Percentiles rank a stretch among this genome's conserved stretches.
Evolutionary conservation across 2,797 vertebrate species (phyloP).

Genomic region (Scarus forsteni): DNA sequence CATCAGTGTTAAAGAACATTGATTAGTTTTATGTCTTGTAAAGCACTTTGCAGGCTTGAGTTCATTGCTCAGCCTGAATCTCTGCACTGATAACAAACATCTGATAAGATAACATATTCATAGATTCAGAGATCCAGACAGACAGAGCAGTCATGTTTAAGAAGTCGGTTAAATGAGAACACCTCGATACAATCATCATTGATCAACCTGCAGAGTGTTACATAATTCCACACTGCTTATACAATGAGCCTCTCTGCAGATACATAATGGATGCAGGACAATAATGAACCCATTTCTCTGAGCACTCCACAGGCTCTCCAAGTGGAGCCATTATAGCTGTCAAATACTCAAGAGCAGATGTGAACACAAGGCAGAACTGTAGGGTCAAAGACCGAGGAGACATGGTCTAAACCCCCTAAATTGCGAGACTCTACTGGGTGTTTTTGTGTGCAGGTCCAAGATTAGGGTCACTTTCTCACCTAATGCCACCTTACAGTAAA

Average conservation of each 20-base stretch:
- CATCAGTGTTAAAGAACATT: too few relatives aligned
- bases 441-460: too few relatives aligned
- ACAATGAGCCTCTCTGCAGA: slow-evolving; percentile 32
- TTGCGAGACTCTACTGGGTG: too few relatives aligned
- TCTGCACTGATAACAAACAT: slow-evolving; percentile 8
- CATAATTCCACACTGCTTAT: slow-evolving; percentile 36
- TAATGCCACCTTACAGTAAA: too few relatives aligned
- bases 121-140: slow-evolving; percentile 13
- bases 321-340: not conserved
- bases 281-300: slow-evolving; percentile 38
- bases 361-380: not conserved
- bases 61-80: not conserved
- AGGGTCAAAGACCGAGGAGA: not conserved
- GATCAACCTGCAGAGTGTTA: slow-evolving; percentile 24
- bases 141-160: not conserved
- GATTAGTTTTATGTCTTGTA: too few relatives aligned
- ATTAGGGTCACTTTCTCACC: too few relatives aligned
- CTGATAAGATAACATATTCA: slow-evolving; percentile 19
- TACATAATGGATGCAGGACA: slow-evolving; percentile 24
- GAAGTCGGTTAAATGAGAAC: slow-evolving; percentile 2
- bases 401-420: too few relatives aligned
- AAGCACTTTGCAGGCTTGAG: too few relatives aligned
- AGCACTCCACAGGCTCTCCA: slow-evolving; percentile 25
- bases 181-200: slow-evolving; percentile 4
- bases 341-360: not conserved